A percentile compares a stretch with the other conserved stretches of the same genome.
phyloP scores from a whole-genome alignment of 2,888 invertebrate genomes.

The Callosobruchus maculatus region DNA sequence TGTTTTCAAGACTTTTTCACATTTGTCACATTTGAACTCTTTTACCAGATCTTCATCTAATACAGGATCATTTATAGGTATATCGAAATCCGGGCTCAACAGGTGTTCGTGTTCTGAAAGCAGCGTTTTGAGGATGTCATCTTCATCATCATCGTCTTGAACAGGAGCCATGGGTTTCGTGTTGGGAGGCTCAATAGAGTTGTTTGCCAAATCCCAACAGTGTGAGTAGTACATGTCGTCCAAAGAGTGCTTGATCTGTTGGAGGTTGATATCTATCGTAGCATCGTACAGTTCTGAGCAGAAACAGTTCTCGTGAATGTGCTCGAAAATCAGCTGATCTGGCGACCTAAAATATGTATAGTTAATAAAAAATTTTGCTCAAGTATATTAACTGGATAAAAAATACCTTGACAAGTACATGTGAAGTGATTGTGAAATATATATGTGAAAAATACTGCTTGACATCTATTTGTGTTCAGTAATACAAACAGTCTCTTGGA shows the following conservation, averaged over 20 bases:
- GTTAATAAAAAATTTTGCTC: neutral
- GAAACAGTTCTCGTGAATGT: neutral
- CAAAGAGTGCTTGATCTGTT: neutral
- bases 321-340: neutral
- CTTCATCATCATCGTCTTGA: neutral
- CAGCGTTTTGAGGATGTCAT: neutral
- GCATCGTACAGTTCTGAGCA: neutral
- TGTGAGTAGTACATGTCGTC: neutral
- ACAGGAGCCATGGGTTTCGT: neutral
- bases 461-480: no score
- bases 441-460: no score
- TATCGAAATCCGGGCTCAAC: neutral
- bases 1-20: neutral
- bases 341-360: neutral
- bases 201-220: no score
- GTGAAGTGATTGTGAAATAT: no score
- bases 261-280: neutral
- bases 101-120: neutral
- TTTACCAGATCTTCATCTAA: neutral
- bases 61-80: neutral
- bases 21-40: neutral
- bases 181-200: no score
- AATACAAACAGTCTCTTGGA: no score
- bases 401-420: no score
- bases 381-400: no score